Evolutionary conservation across 1,140 invertebrate genomes (phyloP).

Genomic region (Saccostrea glomerata): DNA sequence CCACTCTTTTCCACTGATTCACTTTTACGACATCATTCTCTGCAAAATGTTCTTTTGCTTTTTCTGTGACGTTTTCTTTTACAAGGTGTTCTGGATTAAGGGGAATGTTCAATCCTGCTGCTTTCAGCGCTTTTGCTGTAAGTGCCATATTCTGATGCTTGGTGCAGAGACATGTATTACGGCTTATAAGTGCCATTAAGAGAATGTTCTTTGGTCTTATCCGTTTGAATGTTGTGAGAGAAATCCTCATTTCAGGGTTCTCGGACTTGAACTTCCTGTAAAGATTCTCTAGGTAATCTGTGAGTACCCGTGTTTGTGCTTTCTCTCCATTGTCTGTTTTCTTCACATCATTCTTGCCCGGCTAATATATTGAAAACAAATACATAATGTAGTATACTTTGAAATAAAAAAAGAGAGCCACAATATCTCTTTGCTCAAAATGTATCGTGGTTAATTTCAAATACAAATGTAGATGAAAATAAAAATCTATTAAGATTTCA

Average conservation of each 20-base stretch:
- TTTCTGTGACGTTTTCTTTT: neutral
- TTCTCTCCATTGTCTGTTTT: constrained; percentile 13
- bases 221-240: constrained; percentile 47
- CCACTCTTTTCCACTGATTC: neutral
- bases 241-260: constrained; percentile 52
- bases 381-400: too few relatives aligned
- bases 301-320: constrained; percentile 55
- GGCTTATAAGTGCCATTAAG: constrained; percentile 40
- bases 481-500: too few relatives aligned
- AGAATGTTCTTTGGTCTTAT: constrained; percentile 53
- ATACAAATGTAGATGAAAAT: too few relatives aligned
- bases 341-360: too few relatives aligned
- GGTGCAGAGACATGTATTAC: constrained; percentile 57
- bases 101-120: constrained; percentile 29
- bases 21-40: neutral
- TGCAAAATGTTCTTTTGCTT: neutral
- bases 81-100: constrained; percentile 52
- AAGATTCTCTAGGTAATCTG: constrained; percentile 56
- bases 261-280: constrained; percentile 54
- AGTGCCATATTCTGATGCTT: constrained; percentile 62
- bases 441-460: too few relatives aligned
- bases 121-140: constrained; percentile 27
- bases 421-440: too few relatives aligned
- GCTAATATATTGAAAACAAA: too few relatives aligned
- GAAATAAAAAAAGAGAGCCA: too few relatives aligned